Conservation (phyloP, 35 echinoderm and acorn worm genomes). For the Apostichopus japonicus region DNA sequence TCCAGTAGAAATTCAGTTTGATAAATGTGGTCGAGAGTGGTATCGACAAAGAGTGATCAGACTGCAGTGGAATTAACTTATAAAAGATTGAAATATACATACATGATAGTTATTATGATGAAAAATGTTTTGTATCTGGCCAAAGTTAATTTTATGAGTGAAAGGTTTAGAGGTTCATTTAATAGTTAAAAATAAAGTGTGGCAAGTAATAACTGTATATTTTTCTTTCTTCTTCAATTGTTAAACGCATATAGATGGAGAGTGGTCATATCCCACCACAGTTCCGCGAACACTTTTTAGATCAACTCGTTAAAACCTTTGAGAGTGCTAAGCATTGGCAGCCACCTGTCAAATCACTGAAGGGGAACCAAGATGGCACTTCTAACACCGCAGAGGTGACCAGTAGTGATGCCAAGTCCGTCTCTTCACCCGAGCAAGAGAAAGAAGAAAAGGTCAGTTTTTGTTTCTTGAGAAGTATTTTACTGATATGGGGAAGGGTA, state of each 20-base stretch:
- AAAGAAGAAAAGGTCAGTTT: conserved; percentile 46
- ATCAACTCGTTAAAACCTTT: conserved; percentile 70
- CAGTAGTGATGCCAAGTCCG: conserved; percentile 23
- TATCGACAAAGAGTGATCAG: no score
- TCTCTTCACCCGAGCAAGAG: conserved; percentile 49
- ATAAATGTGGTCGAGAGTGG: no score
- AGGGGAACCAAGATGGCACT: background rate
- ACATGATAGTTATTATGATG: no score
- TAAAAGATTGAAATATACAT: no score
- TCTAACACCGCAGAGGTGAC: background rate
- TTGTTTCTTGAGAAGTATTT: background rate
- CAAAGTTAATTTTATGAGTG: no score
- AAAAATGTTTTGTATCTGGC: no score
- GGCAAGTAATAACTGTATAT: background rate
- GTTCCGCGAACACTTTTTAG: conserved; percentile 61
- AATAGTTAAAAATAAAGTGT: no score
- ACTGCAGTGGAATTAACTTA: no score
- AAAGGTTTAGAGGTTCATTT: no score
- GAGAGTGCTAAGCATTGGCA: conserved; percentile 63
- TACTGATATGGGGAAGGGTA: no score
- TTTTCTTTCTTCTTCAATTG: conserved; percentile 11
- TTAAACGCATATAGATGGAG: conserved; percentile 36
- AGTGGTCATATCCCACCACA: conserved; percentile 55
- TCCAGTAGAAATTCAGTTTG: no score
- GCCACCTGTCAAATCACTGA: background rate